Base-by-base conservation (phyloP, 2,797 vertebrate species). In the Pachyuromys duprasi region DNA sequence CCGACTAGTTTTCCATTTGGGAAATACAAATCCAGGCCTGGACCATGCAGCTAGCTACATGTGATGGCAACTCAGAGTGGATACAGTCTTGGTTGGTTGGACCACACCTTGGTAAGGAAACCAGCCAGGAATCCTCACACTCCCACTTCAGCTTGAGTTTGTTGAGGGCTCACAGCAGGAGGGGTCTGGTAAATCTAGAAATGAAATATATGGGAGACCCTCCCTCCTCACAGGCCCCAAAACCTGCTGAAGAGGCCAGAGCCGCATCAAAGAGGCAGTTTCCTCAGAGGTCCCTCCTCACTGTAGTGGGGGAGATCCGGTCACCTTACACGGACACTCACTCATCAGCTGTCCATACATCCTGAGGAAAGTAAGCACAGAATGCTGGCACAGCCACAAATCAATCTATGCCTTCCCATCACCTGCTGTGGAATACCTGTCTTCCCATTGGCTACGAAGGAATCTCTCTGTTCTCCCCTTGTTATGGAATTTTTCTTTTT, bases 71-170 rank as follows among this genome's bases (percentile, higher is more conserved):
- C 5, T 7, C 5, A 26, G 53, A 45, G 8, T 2, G 45, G 8
- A 31, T 24, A 24, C 31, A 28, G 31, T 5, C 7, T 3, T 0
- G 0, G 18, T 2, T 57, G 11, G 14, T 20, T 12, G 17, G 13
- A 57, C 31, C 94, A n/a, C 53, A 39, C 4, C 53, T 2, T 11
- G n/a, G 33, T 8, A 33, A 33, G 31, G 45, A 15, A 20, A 33
- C 8, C 7, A 3, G n/a, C 4, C n/a, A 0, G 20, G 62, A 18
- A 22, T 0, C 8, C 42, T 74, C 33, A 31, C 4, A 0, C 4
- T 20, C 12, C 36, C 36, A 28, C 83, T 70, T 14, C 17, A 3
- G 55, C 55, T 57, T 0, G 0, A 2, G 14, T 28, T 36, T 42
- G 42, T 11, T 60, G 39, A 31, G 2, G 3, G 28, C 49, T 92